These are phyloP conservation scores for Prosapia bicincta DNA, from an alignment of 2,888 invertebrate genomes.

Conservation along the genomic window DNA sequence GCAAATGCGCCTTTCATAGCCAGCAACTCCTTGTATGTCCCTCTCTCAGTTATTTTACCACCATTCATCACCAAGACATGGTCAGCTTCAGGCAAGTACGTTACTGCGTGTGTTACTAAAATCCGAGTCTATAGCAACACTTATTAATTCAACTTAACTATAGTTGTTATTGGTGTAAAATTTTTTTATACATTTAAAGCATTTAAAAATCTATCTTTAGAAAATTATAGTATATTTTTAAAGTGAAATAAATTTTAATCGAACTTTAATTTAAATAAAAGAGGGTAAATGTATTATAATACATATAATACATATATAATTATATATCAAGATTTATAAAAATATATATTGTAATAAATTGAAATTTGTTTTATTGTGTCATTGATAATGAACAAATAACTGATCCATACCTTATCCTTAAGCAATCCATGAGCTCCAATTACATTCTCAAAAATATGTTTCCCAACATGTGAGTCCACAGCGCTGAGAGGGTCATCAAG, in stretches of 20 bases:
- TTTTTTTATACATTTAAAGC: no score
- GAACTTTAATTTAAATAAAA: no score
- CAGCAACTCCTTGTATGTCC: conserved; percentile 54
- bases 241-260: no score
- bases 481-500: conserved; percentile 62
- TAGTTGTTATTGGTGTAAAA: no score
- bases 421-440: conserved; percentile 51
- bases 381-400: no score
- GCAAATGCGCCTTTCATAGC: conserved; percentile 45
- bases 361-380: no score
- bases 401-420: conserved; percentile 43
- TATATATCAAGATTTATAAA: no score
- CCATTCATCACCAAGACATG: conserved; percentile 53
- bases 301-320: no score
- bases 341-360: no score
- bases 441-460: conserved; percentile 60
- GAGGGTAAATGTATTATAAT: no score
- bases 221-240: no score
- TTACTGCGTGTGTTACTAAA: conserved; percentile 57
- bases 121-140: conserved; percentile 48
- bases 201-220: no score
- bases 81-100: conserved; percentile 55
- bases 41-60: conserved; percentile 53
- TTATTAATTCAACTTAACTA: not conserved
- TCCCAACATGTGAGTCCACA: conserved; percentile 62